phyloP scores from a whole-genome alignment of 2,888 invertebrate species.

The Silvanus unidentatus region DNA sequence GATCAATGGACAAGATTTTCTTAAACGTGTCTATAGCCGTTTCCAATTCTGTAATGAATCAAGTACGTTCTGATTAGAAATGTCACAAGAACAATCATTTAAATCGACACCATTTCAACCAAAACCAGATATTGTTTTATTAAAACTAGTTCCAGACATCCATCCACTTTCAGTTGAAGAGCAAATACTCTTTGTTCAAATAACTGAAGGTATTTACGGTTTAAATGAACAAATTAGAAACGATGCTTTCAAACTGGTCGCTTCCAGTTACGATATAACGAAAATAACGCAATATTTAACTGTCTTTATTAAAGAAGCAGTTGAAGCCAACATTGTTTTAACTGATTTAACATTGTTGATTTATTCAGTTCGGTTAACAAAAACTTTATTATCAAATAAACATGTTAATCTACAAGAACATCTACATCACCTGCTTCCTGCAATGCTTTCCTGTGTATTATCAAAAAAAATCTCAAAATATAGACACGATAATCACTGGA shows the following conservation, averaged over 20 bases:
- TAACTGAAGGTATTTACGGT: slow-evolving; percentile 35
- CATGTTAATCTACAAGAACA: slow-evolving; percentile 25
- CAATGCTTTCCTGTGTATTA: slow-evolving; percentile 31
- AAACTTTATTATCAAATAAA: slow-evolving; percentile 30
- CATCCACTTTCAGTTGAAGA: slow-evolving; percentile 32
- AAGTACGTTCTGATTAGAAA: background rate
- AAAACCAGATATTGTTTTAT: slow-evolving; percentile 29
- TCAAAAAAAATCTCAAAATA: slow-evolving; percentile 32
- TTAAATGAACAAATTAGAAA: slow-evolving; percentile 33
- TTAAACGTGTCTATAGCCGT: slow-evolving; percentile 81
- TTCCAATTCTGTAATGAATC: slow-evolving; percentile 68
- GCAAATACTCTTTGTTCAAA: slow-evolving; percentile 30
- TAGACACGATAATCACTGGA: slow-evolving; percentile 36
- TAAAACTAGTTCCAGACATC: slow-evolving; percentile 28
- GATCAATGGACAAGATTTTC: slow-evolving; percentile 78
- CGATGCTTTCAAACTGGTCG: slow-evolving; percentile 26
- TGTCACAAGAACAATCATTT: no score
- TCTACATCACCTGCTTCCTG: slow-evolving; percentile 31
- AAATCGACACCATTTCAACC: slow-evolving; percentile 10
- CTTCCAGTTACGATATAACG: slow-evolving; percentile 27
- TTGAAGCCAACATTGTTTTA: slow-evolving; percentile 30
- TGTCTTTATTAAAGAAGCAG: slow-evolving; percentile 30
- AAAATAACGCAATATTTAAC: slow-evolving; percentile 30
- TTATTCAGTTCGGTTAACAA: slow-evolving; percentile 32
- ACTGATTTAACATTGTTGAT: slow-evolving; percentile 33